A percentile compares a stretch with the other conserved stretches of the same genome.
Evolutionary conservation across 2,888 invertebrate species (phyloP).

Genomic region (Apamea sordens): DNA sequence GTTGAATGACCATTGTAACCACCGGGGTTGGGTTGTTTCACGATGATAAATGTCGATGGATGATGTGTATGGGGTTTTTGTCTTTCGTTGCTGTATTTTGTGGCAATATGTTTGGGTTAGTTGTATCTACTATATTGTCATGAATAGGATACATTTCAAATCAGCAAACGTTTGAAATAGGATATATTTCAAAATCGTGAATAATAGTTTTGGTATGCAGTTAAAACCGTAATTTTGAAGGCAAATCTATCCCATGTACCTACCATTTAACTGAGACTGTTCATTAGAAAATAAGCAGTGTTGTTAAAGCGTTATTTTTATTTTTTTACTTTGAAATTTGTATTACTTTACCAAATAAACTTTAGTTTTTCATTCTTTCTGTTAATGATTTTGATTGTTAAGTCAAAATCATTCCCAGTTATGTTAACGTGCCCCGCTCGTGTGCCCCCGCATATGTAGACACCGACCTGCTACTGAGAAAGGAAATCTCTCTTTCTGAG

Average conservation of each 20-base stretch:
- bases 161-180: too few species aligned
- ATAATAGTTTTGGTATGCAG: background rate
- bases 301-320: too few species aligned
- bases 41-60: conserved; percentile 60
- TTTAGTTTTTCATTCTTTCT: too few species aligned
- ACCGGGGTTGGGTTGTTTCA: conserved; percentile 54
- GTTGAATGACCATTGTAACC: conserved; percentile 57
- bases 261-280: background rate
- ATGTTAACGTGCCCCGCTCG: too few species aligned
- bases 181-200: background rate
- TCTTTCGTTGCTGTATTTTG: conserved; percentile 25
- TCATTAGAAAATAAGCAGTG: background rate
- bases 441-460: too few species aligned
- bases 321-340: too few species aligned
- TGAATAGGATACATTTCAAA: background rate
- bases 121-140: background rate
- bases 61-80: conserved; percentile 54
- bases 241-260: background rate
- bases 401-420: background rate
- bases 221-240: background rate
- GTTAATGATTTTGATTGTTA: background rate
- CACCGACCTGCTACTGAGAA: background rate
- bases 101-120: conserved; percentile 39
- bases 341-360: too few species aligned
- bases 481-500: too few species aligned